A percentile compares a stretch with the other conserved stretches of the same genome.
These are phyloP conservation scores for Capromys pilorides DNA, from an alignment of 2,797 vertebrate genomes.

Conservation along the genomic window DNA sequence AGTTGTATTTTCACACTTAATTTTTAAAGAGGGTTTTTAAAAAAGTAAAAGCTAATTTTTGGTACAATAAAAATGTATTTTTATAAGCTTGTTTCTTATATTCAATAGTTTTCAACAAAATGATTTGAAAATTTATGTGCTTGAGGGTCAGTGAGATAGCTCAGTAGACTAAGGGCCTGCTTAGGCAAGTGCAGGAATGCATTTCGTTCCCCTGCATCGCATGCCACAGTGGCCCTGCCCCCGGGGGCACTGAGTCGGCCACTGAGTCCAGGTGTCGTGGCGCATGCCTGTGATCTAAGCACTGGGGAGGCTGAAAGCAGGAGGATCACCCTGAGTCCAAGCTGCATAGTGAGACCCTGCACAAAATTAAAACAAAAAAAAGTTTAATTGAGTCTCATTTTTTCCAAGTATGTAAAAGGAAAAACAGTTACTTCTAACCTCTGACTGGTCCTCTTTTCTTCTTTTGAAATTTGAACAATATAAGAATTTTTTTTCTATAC, in stretches of 20 bases:
- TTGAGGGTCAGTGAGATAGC: not conserved
- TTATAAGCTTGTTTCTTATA: slow-evolving; percentile 1
- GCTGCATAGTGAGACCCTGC: too few relatives aligned
- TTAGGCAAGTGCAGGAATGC: too few relatives aligned
- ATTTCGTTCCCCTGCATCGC: too few relatives aligned
- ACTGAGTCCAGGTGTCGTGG: too few relatives aligned
- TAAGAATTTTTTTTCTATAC: not conserved
- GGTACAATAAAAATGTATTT: slow-evolving; percentile 18
- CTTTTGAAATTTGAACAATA: slow-evolving; percentile 6
- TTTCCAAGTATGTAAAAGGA: not conserved
- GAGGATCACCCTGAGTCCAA: too few relatives aligned
- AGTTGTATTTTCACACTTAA: not conserved
- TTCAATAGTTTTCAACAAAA: not conserved
- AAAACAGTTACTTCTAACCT: not conserved
- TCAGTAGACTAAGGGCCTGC: too few relatives aligned
- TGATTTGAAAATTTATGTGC: not conserved
- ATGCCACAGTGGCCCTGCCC: too few relatives aligned
- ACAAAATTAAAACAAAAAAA: too few relatives aligned
- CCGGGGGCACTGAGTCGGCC: too few relatives aligned
- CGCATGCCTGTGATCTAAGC: too few relatives aligned
- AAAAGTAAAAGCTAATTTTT: slow-evolving; percentile 18
- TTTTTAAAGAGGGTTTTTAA: slow-evolving; percentile 20
- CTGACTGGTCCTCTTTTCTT: not conserved
- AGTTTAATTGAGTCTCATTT: not conserved
- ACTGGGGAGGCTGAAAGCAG: too few relatives aligned